Percentiles rank a stretch among this genome's conserved stretches.
Conservation (phyloP, 2,888 invertebrate species). For the Mechanitis mazaeus region DNA sequence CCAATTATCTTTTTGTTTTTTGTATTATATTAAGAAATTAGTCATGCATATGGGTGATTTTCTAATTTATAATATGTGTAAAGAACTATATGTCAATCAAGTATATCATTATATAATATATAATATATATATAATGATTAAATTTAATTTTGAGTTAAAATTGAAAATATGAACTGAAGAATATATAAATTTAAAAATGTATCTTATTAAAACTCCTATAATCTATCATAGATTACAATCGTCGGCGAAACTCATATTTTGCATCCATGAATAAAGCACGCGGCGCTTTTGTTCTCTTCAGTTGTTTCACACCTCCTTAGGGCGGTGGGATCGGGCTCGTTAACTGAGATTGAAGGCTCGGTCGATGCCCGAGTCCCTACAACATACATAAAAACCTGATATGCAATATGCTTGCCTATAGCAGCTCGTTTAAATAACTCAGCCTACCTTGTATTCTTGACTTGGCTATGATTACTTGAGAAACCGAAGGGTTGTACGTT, state of each 20-base stretch:
- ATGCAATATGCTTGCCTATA: slow-evolving; percentile 40
- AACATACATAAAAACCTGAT: slow-evolving; percentile 48
- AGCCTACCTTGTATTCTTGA: slow-evolving; percentile 24
- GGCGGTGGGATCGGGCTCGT: slow-evolving; percentile 55
- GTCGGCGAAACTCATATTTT: slow-evolving; percentile 32
- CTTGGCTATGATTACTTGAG: slow-evolving; percentile 17
- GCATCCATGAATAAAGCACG: slow-evolving; percentile 36
- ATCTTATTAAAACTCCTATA: neutral
- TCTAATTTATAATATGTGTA: too few species aligned
- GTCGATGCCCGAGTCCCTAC: slow-evolving; percentile 58
- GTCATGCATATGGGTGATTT: too few species aligned
- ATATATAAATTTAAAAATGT: too few species aligned
- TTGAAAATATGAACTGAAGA: too few species aligned
- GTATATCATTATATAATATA: too few species aligned
- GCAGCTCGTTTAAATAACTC: slow-evolving; percentile 36
- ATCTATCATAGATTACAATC: slow-evolving; percentile 12
- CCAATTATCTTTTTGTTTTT: too few species aligned
- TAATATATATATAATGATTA: too few species aligned
- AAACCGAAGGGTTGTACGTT: neutral
- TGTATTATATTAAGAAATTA: too few species aligned
- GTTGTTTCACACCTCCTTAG: slow-evolving; percentile 71
- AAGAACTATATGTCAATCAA: too few species aligned
- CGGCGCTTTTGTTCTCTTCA: slow-evolving; percentile 57
- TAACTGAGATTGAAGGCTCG: slow-evolving; percentile 68
- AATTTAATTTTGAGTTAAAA: too few species aligned